Base-by-base conservation (phyloP, 2,888 invertebrate species). In the Notodromas monacha region DNA sequence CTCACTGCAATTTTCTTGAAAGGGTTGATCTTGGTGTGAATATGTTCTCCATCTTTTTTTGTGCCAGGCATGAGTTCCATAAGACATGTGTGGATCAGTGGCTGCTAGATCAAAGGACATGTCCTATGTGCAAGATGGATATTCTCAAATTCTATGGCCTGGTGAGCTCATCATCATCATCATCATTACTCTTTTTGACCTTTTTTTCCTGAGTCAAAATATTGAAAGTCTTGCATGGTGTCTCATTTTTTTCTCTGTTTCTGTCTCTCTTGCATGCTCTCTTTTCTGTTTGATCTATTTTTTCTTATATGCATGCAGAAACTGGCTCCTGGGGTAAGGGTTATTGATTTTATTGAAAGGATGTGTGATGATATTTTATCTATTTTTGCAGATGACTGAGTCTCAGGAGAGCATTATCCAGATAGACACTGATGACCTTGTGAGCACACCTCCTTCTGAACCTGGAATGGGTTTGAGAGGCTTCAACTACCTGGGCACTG, bases 111-210 rank as follows among this genome's bases (percentile, higher is more conserved):
- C 79, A 84, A 49, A 61, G 81, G 37, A 81, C 81, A 16, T 86
- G 84, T 50, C 84, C 84, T 6, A 81, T 86, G 77, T 86, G 84
- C 55, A 84, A 84, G 52, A 66, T 76, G 64, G 84, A 86, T 52
- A 84, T 86, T 41, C 60, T 86, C 36, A 70, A 77, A 45, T 66
- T 69, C 47, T 74, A 73, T 44, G 74, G 74, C 38, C n/a, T 15
- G 16, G 16, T 29, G n/a, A n/a, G n/a, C n/a, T n/a, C n/a, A n/a
- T n/a, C n/a, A n/a, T n/a, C n/a, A n/a, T n/a, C n/a, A n/a, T n/a
- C n/a, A n/a, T n/a, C n/a, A n/a, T n/a, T n/a, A n/a, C 69, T 68
- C 51, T 68, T n/a, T n/a, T n/a, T n/a, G n/a, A n/a, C n/a, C n/a
- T n/a, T n/a, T n/a, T n/a, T n/a, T n/a, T n/a, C n/a, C n/a, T n/a